Conservation (phyloP, 2,797 vertebrate genomes). For the Protonibea diacanthus region DNA sequence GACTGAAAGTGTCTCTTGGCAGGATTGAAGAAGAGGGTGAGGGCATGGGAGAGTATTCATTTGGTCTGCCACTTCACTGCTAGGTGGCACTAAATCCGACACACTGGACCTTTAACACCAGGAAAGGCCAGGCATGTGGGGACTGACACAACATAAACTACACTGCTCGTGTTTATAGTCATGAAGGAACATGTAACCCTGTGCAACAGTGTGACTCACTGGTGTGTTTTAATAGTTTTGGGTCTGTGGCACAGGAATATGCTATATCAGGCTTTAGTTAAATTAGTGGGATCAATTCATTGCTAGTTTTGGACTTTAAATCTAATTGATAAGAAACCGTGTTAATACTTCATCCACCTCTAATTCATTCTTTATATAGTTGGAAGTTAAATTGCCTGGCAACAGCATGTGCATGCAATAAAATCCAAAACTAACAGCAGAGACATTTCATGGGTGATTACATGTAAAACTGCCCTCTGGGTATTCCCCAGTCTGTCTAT, state of each 20-base stretch:
- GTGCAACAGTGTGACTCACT: background rate
- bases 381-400: background rate
- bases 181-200: background rate
- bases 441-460: conserved; percentile 2
- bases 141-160: background rate
- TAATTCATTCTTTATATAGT: background rate
- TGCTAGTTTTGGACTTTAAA: background rate
- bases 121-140: background rate
- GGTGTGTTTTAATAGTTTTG: background rate
- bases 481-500: conserved; percentile 72
- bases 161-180: background rate
- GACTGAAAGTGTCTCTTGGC: too few species aligned
- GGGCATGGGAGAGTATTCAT: too few species aligned
- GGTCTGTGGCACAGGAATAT: background rate
- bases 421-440: background rate
- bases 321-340: background rate
- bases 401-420: background rate
- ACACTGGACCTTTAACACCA: background rate
- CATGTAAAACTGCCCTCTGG: conserved; percentile 48
- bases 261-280: background rate
- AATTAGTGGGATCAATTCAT: background rate
- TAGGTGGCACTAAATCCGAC: too few species aligned
- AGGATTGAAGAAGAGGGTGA: too few species aligned
- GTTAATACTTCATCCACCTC: background rate
- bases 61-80: too few species aligned